Conservation (phyloP, 2,113 vertebrate species). For the Paradisaea rubra region DNA sequence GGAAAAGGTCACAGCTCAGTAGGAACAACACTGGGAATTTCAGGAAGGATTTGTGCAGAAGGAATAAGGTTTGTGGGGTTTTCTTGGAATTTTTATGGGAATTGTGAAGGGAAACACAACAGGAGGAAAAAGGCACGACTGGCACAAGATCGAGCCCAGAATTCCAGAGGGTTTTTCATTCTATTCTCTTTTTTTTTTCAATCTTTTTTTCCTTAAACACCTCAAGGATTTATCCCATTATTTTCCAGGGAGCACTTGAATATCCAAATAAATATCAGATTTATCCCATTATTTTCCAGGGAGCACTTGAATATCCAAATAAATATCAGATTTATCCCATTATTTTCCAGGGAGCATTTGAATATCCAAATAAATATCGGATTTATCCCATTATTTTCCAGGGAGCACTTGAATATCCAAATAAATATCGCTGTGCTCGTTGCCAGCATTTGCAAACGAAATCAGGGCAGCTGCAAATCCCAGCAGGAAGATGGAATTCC, state of each 20-base stretch:
- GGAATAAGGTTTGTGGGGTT: neutral
- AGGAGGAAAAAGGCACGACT: neutral
- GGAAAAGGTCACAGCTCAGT: neutral
- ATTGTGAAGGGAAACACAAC: neutral
- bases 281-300: neutral
- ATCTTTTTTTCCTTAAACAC: neutral
- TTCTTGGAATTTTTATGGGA: neutral
- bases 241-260: neutral
- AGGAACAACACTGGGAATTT: neutral
- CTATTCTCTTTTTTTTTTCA: neutral
- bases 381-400: neutral
- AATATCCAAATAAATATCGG: no score
- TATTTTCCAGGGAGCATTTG: neutral
- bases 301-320: neutral
- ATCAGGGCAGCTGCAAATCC: neutral
- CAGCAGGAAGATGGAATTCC: neutral
- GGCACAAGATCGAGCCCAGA: neutral
- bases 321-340: neutral
- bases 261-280: neutral
- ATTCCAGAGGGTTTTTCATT: neutral
- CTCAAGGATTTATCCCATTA: neutral
- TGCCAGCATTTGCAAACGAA: slow-evolving; percentile 5
- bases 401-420: neutral
- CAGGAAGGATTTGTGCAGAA: neutral
- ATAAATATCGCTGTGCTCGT: neutral